A percentile compares a stretch with the other conserved stretches of the same genome.
phyloP scores from a whole-genome alignment of 2,797 vertebrate species.

The Philypnodon macrostomus region DNA sequence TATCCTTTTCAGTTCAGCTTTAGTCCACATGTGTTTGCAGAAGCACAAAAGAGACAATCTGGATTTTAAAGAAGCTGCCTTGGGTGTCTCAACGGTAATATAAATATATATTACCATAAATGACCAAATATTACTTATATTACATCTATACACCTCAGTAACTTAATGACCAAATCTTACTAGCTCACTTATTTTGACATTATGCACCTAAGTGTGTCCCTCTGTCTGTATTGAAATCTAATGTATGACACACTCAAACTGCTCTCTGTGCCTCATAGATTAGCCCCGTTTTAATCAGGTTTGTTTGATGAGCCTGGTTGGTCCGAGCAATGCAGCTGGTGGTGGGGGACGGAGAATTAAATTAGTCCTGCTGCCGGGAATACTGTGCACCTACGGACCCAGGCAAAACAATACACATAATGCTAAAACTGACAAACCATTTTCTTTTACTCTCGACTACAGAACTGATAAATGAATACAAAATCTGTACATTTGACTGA shows the following conservation, averaged over 20 bases:
- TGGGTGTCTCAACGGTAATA: too few relatives aligned
- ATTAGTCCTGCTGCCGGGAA: conserved; percentile 50
- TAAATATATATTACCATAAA: too few relatives aligned
- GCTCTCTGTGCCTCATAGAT: conserved; percentile 54
- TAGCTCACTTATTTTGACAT: conserved; percentile 1
- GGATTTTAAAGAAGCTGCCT: conserved; percentile 18
- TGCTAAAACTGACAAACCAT: too few relatives aligned
- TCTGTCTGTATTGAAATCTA: conserved; percentile 49
- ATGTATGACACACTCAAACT: conserved; percentile 35
- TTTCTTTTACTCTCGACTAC: too few relatives aligned
- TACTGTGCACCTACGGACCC: conserved; percentile 27
- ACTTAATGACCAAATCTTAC: not conserved
- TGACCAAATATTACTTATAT: too few relatives aligned
- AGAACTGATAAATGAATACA: too few relatives aligned
- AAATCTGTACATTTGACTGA: too few relatives aligned
- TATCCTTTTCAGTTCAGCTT: conserved; percentile 13
- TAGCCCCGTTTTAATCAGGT: conserved; percentile 65
- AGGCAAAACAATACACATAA: too few relatives aligned
- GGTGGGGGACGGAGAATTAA: conserved; percentile 52
- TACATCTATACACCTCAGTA: too few relatives aligned
- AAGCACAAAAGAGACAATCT: conserved; percentile 17
- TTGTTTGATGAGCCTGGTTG: conserved; percentile 65
- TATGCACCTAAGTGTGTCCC: conserved; percentile 40
- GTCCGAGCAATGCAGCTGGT: conserved; percentile 58
- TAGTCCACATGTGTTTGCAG: not conserved